Evolutionary conservation across 1,140 invertebrate genomes (phyloP).

Genomic region (Scaptomyza montana): DNA sequence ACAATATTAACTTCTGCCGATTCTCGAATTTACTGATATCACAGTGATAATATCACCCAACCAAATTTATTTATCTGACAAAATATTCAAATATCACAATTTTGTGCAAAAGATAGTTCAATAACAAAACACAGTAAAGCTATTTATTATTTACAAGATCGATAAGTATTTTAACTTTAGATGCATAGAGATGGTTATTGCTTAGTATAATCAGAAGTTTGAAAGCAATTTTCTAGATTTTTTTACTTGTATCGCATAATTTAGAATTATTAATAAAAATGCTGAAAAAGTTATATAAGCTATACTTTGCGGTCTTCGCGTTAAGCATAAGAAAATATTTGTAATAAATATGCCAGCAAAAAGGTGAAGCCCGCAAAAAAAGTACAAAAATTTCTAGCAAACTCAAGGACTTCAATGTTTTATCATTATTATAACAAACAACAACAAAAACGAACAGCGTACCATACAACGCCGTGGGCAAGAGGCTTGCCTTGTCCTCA

Average conservation of each 20-base stretch:
- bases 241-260: not conserved
- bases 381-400: constrained; percentile 11
- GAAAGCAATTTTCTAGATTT: not conserved
- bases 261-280: constrained; percentile 9
- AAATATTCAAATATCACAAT: no score
- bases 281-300: not conserved
- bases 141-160: no score
- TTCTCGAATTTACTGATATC: no score
- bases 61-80: no score
- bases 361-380: constrained; percentile 14
- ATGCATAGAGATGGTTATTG: no score
- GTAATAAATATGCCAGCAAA: not conserved
- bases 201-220: no score
- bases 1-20: no score
- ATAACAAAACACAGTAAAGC: no score
- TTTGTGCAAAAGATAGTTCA: no score
- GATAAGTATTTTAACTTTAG: no score
- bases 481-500: constrained; percentile 9
- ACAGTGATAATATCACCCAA: no score
- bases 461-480: constrained; percentile 19
- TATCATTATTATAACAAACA: no score
- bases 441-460: constrained; percentile 12
- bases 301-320: not conserved
- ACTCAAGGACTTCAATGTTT: constrained; percentile 24
- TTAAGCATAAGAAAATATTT: constrained; percentile 12